These are phyloP conservation scores for Paralichthys olivaceus DNA, from an alignment of 2,113 vertebrate genomes.

Conservation along the genomic window DNA sequence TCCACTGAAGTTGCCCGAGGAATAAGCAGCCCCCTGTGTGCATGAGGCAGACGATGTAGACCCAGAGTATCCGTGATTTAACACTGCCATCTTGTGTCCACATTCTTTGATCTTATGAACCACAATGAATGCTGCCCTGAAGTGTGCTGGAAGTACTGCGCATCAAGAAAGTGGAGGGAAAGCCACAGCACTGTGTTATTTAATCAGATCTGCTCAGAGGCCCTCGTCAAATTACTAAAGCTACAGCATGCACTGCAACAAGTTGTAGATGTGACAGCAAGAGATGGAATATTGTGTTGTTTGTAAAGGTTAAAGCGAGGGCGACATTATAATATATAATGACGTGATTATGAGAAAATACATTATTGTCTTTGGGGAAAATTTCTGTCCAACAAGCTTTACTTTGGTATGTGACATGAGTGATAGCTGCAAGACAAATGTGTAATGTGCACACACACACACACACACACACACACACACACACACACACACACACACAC, in stretches of 20 bases:
- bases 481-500: too few relatives aligned
- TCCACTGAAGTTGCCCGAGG: constrained; percentile 25
- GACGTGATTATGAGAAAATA: neutral
- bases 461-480: too few relatives aligned
- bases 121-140: neutral
- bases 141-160: neutral
- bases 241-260: neutral
- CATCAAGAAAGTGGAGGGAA: constrained; percentile 2
- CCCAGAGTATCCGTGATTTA: constrained; percentile 25
- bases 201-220: constrained; percentile 7
- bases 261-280: too few relatives aligned
- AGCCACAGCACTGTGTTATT: neutral
- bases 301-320: too few relatives aligned
- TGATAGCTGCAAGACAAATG: neutral
- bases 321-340: neutral
- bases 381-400: neutral
- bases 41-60: neutral
- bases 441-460: neutral
- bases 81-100: constrained; percentile 76
- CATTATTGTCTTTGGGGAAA: neutral
- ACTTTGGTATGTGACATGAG: neutral
- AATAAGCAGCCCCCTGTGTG: constrained; percentile 13
- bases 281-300: too few relatives aligned
- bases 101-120: neutral
- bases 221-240: constrained; percentile 14